Conservation (phyloP, 2,797 vertebrate species). For the Gouania willdenowi region DNA sequence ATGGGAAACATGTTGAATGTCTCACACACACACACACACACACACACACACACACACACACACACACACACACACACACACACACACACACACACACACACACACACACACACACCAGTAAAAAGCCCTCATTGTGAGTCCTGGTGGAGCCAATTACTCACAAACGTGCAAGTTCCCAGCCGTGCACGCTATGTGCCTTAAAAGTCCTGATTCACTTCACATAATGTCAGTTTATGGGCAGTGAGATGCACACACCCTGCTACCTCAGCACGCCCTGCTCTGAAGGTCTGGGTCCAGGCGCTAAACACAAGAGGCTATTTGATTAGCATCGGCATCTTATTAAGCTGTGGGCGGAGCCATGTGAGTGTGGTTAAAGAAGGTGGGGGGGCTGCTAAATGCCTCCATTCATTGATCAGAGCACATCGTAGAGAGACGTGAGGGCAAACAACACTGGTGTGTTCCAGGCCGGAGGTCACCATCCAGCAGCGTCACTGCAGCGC, state of each 20-base stretch:
- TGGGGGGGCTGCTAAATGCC: no score
- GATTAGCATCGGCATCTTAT: conserved; percentile 83
- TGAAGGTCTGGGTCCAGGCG: no score
- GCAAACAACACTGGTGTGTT: conserved; percentile 76
- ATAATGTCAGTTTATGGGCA: conserved; percentile 77
- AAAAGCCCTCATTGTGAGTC: conserved; percentile 59
- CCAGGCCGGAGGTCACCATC: no score
- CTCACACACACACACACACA: no score
- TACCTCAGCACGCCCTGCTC: conserved; percentile 71
- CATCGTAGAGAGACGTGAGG: conserved; percentile 26
- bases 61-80: no score
- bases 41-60: no score
- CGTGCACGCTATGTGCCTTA: conserved; percentile 66
- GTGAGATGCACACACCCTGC: conserved; percentile 71
- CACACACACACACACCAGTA: no score
- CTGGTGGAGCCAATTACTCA: conserved; percentile 67
- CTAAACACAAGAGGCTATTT: conserved; percentile 83
- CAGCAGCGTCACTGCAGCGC: no score
- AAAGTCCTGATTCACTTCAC: conserved; percentile 69
- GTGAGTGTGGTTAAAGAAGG: conserved; percentile 41
- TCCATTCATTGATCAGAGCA: conserved; percentile 79
- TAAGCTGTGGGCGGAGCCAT: conserved; percentile 78
- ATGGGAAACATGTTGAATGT: no score
- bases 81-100: no score
- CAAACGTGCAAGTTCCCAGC: conserved; percentile 47